These are phyloP conservation scores for Melipona bicolor DNA, from an alignment of 2,888 invertebrate species.

Conservation along the genomic window DNA sequence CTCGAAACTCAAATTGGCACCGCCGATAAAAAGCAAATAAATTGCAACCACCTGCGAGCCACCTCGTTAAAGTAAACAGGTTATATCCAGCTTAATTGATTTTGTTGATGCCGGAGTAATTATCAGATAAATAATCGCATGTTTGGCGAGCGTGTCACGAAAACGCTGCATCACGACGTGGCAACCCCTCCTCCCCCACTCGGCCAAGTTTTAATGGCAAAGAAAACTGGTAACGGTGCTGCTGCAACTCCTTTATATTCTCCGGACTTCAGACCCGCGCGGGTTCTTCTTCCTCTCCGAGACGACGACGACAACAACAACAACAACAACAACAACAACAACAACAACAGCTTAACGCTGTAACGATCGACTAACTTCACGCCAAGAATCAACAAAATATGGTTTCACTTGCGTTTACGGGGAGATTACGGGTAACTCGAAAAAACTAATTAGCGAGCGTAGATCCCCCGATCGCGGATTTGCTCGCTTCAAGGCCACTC, in stretches of 20 bases:
- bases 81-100: neutral
- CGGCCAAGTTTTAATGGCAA: neutral
- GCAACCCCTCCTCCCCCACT: neutral
- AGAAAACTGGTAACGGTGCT: neutral
- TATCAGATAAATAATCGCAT: neutral
- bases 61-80: neutral
- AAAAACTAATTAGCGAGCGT: too few species aligned
- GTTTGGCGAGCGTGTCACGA: neutral
- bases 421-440: too few species aligned
- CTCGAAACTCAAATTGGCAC: neutral
- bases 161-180: conserved; percentile 1
- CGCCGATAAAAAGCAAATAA: neutral
- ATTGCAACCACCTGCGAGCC: neutral
- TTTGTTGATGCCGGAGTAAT: neutral
- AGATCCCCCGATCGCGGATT: too few species aligned
- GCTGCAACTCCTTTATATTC: conserved; percentile 1
- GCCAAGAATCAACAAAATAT: neutral
- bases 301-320: neutral
- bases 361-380: neutral
- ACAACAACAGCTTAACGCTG: neutral
- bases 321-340: too few species aligned
- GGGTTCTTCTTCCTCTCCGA: neutral
- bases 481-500: too few species aligned
- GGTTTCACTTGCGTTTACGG: neutral
- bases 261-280: neutral